Conservation (phyloP, 2,888 invertebrate genomes). For the Flabesymbios commensalis region DNA sequence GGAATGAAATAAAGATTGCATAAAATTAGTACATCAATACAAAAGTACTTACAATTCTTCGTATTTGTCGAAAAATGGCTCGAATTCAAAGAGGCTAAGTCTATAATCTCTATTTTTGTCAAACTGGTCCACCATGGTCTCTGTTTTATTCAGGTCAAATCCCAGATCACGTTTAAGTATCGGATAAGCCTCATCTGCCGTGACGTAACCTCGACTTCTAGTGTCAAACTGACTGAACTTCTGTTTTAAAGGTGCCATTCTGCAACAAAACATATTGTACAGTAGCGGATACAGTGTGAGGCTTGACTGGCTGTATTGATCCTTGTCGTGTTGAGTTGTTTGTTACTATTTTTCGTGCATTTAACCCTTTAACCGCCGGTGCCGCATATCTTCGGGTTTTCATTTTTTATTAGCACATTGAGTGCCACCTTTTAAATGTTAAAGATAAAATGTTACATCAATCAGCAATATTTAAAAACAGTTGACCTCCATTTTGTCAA, state of each 20-base stretch:
- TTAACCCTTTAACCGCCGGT: too few relatives aligned
- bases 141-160: constrained; percentile 33
- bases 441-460: too few relatives aligned
- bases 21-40: not conserved
- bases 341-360: too few relatives aligned
- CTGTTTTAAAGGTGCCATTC: constrained; percentile 6
- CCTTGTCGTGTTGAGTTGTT: too few relatives aligned
- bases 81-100: constrained; percentile 33
- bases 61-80: constrained; percentile 22
- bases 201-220: constrained; percentile 30
- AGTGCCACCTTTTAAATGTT: too few relatives aligned
- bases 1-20: not conserved
- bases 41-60: constrained; percentile 29
- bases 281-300: not conserved
- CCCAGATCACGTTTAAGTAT: constrained; percentile 27
- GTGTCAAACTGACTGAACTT: constrained; percentile 27
- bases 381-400: too few relatives aligned
- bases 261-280: not conserved
- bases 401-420: too few relatives aligned
- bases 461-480: too few relatives aligned
- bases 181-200: constrained; percentile 32
- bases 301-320: too few relatives aligned
- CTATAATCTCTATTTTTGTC: constrained; percentile 36
- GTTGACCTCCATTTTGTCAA: too few relatives aligned
- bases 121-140: constrained; percentile 26